These are phyloP conservation scores for Spodoptera picta DNA, from an alignment of 2,888 invertebrate species.

Conservation along the genomic window DNA sequence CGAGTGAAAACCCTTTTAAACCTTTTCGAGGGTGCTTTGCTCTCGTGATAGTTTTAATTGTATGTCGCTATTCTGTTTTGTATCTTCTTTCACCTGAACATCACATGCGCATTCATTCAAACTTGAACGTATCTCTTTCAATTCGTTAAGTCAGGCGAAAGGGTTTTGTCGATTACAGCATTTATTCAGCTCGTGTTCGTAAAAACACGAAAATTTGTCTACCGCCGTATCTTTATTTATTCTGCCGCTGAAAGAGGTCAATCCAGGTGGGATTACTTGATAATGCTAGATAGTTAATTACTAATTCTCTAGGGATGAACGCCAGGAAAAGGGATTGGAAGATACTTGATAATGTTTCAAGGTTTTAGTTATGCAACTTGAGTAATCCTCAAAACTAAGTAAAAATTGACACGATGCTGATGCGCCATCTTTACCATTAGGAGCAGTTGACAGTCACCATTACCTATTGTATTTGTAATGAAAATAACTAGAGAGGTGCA, in stretches of 20 bases:
- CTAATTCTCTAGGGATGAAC: conserved; percentile 7
- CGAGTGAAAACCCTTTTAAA: conserved; percentile 10
- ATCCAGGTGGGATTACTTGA: conserved; percentile 17
- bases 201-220: conserved; percentile 4
- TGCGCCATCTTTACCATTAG: too few species aligned
- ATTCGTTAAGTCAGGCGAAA: conserved; percentile 9
- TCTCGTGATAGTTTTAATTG: conserved; percentile 19
- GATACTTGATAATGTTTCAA: background rate
- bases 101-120: background rate
- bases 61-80: background rate
- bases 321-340: background rate
- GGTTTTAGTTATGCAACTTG: background rate
- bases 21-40: conserved; percentile 3
- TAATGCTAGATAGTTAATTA: conserved; percentile 32
- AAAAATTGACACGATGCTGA: too few species aligned
- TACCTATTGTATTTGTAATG: background rate
- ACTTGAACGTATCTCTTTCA: background rate
- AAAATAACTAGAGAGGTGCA: conserved; percentile 1
- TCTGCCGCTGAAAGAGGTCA: conserved; percentile 13
- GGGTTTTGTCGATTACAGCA: conserved; percentile 5
- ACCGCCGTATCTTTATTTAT: conserved; percentile 10
- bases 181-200: conserved; percentile 4
- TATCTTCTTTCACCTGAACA: background rate
- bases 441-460: too few species aligned
- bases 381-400: too few species aligned